These are phyloP conservation scores for Scaptomyza parva DNA, from an alignment of 2,888 invertebrate genomes.

Conservation along the genomic window DNA sequence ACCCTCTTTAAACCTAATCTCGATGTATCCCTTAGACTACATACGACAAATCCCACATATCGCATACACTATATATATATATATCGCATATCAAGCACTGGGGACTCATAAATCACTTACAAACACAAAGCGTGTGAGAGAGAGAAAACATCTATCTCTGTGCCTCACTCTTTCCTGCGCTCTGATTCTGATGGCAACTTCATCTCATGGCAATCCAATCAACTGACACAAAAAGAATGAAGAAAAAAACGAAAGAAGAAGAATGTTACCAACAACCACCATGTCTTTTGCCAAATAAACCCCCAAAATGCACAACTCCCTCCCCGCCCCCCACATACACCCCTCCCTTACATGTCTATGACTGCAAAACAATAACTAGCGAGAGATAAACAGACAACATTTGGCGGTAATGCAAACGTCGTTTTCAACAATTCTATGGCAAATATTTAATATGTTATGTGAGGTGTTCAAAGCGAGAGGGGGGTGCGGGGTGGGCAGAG, in stretches of 20 bases:
- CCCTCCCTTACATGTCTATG: slow-evolving; percentile 44
- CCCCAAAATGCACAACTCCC: slow-evolving; percentile 1
- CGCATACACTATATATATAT: background rate
- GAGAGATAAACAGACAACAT: slow-evolving; percentile 76
- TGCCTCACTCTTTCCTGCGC: background rate
- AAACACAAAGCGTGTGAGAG: slow-evolving; percentile 27
- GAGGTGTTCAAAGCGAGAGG: too few relatives aligned
- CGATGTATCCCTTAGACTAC: slow-evolving; percentile 43
- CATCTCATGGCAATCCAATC: slow-evolving; percentile 77
- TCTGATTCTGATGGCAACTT: slow-evolving; percentile 41
- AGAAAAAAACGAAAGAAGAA: slow-evolving; percentile 38
- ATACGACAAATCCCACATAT: slow-evolving; percentile 49
- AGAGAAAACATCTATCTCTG: background rate
- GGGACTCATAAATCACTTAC: slow-evolving; percentile 75
- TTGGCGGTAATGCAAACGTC: slow-evolving; percentile 75
- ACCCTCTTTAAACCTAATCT: slow-evolving; percentile 55
- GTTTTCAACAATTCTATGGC: slow-evolving; percentile 60
- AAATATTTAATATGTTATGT: slow-evolving; percentile 76
- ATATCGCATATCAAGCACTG: slow-evolving; percentile 67
- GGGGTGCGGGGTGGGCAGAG: slow-evolving; percentile 5
- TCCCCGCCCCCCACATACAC: slow-evolving; percentile 3
- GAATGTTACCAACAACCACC: slow-evolving; percentile 68
- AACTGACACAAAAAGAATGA: slow-evolving; percentile 50
- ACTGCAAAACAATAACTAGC: slow-evolving; percentile 71
- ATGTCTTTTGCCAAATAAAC: slow-evolving; percentile 48